These are phyloP conservation scores for Astur gentilis DNA, from an alignment of 2,113 vertebrate genomes.

Conservation along the genomic window DNA sequence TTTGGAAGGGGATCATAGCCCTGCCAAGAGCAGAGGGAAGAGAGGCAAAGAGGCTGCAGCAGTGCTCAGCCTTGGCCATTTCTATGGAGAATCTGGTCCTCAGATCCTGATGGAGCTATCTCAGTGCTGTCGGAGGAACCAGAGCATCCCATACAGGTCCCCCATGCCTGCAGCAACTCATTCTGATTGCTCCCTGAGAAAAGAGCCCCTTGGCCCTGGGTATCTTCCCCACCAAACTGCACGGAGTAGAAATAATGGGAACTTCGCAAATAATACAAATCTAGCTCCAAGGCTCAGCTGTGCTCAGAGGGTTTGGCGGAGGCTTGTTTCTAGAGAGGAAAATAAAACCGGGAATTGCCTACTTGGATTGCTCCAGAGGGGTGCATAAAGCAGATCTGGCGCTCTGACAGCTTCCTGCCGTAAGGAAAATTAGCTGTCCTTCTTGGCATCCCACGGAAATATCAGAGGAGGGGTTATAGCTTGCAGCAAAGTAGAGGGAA, in stretches of 20 bases:
- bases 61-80: background rate
- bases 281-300: background rate
- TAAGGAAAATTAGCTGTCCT: background rate
- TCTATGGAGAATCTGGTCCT: background rate
- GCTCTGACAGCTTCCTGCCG: background rate
- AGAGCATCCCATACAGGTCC: background rate
- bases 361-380: background rate
- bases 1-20: background rate
- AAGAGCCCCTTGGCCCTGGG: background rate
- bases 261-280: background rate
- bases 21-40: background rate
- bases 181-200: background rate
- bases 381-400: background rate
- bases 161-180: background rate
- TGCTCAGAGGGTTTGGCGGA: background rate
- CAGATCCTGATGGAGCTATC: background rate
- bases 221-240: background rate
- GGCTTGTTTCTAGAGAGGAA: background rate
- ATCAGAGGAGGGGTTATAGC: background rate
- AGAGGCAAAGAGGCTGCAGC: background rate
- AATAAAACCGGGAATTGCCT: background rate
- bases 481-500: background rate
- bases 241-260: background rate
- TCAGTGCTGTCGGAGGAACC: too few species aligned
- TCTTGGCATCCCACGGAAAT: background rate